Evolutionary conservation across 2,113 vertebrate species (phyloP).

Genomic region (Pycnonotus jocosus): DNA sequence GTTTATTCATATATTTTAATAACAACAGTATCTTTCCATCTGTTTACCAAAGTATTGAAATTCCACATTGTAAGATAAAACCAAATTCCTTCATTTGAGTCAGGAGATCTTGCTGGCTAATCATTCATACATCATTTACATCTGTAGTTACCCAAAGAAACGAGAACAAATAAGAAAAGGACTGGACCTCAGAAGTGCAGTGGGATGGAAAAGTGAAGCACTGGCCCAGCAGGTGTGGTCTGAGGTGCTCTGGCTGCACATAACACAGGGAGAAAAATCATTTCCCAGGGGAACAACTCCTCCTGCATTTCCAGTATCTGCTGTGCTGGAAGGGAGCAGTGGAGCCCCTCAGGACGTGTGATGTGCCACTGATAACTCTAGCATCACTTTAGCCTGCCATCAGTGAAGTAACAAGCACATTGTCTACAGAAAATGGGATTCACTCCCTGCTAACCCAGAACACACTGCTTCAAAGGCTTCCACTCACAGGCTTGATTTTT

Average conservation of each 20-base stretch:
- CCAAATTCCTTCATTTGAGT: neutral
- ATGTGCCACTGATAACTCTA: neutral
- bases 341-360: neutral
- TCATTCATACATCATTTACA: neutral
- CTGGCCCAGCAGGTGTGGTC: neutral
- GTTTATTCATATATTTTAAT: neutral
- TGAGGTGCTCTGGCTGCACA: neutral
- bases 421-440: neutral
- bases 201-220: neutral
- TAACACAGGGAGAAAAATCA: neutral
- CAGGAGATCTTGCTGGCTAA: neutral
- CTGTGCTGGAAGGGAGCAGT: neutral
- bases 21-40: neutral
- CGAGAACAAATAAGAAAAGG: neutral
- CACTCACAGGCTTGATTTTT: neutral
- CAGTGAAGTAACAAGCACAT: neutral
- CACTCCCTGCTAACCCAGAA: neutral
- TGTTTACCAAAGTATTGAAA: neutral
- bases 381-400: neutral
- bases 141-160: neutral
- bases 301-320: neutral
- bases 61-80: neutral
- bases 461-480: neutral
- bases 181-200: neutral
- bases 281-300: neutral